Conservation (phyloP, 2,113 vertebrate genomes). For the Platysternon megacephalum region DNA sequence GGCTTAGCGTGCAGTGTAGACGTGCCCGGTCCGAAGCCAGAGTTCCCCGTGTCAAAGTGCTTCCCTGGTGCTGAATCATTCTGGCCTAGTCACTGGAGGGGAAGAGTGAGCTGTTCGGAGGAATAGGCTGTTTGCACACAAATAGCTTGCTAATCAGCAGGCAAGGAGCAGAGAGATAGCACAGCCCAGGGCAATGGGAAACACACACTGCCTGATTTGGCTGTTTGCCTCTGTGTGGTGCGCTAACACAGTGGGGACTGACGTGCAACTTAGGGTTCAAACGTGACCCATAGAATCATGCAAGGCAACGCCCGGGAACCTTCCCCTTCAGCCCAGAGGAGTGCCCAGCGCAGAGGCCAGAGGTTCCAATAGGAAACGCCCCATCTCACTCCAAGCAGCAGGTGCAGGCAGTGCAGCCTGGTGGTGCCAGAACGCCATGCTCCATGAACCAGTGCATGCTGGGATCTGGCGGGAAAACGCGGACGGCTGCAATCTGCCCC, state of each 20-base stretch:
- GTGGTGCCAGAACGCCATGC: not conserved
- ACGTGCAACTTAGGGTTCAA: not conserved
- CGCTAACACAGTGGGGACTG: not conserved
- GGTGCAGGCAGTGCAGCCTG: too few species aligned
- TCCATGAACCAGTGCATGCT: not conserved
- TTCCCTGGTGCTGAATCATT: not conserved
- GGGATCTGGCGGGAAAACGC: not conserved
- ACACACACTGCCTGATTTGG: not conserved
- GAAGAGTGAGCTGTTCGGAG: not conserved
- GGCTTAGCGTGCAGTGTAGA: not conserved
- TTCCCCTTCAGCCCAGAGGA: not conserved
- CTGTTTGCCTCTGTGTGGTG: not conserved
- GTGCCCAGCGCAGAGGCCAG: not conserved
- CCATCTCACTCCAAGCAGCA: not conserved
- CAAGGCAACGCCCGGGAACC: not conserved
- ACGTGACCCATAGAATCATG: not conserved
- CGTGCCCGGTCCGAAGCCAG: not conserved
- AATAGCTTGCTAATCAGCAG: not conserved
- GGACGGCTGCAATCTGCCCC: fast-evolving
- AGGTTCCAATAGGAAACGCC: not conserved
- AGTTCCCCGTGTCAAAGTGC: too few species aligned
- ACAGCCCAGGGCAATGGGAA: not conserved
- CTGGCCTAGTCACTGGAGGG: not conserved
- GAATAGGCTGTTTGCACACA: not conserved
- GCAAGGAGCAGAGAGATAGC: not conserved